Conservation (phyloP, 2,113 vertebrate genomes). For the Serinus canaria region DNA sequence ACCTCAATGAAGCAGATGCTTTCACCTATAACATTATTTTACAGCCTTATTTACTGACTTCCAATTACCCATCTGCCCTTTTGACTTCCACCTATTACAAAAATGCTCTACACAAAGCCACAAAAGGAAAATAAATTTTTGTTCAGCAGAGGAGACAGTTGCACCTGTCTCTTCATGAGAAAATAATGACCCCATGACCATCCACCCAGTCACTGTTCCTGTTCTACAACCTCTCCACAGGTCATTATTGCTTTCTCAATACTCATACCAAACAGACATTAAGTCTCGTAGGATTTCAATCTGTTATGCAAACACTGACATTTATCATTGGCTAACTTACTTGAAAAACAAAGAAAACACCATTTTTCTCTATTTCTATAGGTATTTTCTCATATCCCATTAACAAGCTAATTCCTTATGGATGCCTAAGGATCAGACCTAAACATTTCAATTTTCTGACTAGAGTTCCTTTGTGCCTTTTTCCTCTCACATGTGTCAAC, state of each 20-base stretch:
- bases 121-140: not conserved
- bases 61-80: not conserved
- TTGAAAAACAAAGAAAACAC: not conserved
- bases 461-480: not conserved
- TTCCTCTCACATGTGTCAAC: not conserved
- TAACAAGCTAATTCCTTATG: not conserved
- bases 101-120: not conserved
- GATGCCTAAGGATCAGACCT: not conserved
- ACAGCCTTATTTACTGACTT: not conserved
- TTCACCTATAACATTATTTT: not conserved
- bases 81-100: not conserved
- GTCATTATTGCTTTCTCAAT: not conserved
- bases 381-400: not conserved
- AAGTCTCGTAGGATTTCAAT: not conserved
- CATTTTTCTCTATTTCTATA: not conserved
- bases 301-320: not conserved
- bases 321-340: not conserved
- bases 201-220: rapidly evolving
- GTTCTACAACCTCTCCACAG: not conserved
- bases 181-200: not conserved
- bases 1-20: not conserved
- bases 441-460: not conserved
- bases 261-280: not conserved
- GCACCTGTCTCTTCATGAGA: not conserved
- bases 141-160: not conserved